A percentile compares a stretch with the other conserved stretches of the same genome.
phyloP scores from a whole-genome alignment of 2,113 vertebrate genomes.

The Parotia lawesii region DNA sequence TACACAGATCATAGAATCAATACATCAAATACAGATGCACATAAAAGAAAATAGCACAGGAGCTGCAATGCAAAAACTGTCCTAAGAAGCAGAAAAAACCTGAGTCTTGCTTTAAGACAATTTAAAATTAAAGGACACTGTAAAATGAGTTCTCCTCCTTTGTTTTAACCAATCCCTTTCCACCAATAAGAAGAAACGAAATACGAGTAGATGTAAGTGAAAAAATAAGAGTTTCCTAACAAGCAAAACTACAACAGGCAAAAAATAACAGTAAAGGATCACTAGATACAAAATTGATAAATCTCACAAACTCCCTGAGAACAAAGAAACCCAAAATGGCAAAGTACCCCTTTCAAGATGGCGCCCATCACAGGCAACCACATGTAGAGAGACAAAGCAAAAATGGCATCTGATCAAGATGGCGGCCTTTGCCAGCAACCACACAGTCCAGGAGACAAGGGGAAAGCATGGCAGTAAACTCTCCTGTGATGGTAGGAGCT shows the following conservation, averaged over 20 bases:
- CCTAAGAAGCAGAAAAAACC: not conserved
- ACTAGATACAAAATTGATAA: not conserved
- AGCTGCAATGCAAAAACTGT: not conserved
- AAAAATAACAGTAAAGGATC: not conserved
- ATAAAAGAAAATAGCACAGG: not conserved
- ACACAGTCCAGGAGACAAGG: accelerated
- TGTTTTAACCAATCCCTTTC: not conserved
- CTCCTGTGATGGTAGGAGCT: not conserved
- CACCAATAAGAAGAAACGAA: not conserved
- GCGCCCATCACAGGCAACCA: not conserved
- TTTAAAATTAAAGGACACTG: not conserved
- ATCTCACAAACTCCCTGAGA: not conserved
- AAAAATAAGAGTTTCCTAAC: not conserved
- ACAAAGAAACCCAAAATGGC: not conserved
- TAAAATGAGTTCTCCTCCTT: not conserved
- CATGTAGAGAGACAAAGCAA: not conserved
- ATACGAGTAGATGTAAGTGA: not conserved
- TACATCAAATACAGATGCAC: not conserved
- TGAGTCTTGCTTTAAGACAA: not conserved
- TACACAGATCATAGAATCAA: not conserved
- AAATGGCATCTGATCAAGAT: not conserved
- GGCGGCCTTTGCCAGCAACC: not conserved
- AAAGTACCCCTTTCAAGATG: not conserved
- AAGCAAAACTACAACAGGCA: not conserved
- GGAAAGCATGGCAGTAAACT: not conserved